Evolutionary conservation across 2,888 invertebrate genomes (phyloP).

Genomic region (Rotaria sp.): DNA sequence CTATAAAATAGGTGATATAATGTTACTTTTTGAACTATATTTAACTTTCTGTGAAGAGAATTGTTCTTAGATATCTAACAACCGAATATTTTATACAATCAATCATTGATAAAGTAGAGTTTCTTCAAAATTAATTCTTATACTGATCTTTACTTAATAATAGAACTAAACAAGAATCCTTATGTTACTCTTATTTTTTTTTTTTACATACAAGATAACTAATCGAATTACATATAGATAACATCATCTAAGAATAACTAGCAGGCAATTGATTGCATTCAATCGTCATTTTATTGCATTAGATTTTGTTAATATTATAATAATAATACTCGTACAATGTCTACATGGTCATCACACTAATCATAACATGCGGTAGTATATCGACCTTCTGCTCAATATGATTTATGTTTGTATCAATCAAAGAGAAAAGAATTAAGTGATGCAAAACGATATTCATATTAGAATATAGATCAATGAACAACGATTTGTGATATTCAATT

Average conservation of each 20-base stretch:
- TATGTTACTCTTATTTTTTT: no score
- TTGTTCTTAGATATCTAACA: no score
- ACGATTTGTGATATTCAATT: background rate
- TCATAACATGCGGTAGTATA: background rate
- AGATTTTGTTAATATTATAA: background rate
- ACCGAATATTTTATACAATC: no score
- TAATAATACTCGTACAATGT: background rate
- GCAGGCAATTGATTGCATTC: background rate
- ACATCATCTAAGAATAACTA: background rate
- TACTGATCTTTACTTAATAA: no score
- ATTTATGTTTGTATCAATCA: background rate
- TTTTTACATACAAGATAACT: no score
- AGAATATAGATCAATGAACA: background rate
- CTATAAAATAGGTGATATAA: no score
- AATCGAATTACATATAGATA: background rate
- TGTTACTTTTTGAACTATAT: no score
- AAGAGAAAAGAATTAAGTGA: background rate
- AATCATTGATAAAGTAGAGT: no score
- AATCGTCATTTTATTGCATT: background rate
- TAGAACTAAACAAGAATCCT: no score
- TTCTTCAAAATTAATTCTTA: no score
- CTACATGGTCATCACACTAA: background rate
- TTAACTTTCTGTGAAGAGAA: no score
- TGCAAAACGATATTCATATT: background rate
- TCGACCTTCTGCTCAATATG: conserved; percentile 3